Evolutionary conservation across 1,140 invertebrate species (phyloP), one percentile per base, ranked within the genome.

Genomic region (Portunus trituberculatus): DNA sequence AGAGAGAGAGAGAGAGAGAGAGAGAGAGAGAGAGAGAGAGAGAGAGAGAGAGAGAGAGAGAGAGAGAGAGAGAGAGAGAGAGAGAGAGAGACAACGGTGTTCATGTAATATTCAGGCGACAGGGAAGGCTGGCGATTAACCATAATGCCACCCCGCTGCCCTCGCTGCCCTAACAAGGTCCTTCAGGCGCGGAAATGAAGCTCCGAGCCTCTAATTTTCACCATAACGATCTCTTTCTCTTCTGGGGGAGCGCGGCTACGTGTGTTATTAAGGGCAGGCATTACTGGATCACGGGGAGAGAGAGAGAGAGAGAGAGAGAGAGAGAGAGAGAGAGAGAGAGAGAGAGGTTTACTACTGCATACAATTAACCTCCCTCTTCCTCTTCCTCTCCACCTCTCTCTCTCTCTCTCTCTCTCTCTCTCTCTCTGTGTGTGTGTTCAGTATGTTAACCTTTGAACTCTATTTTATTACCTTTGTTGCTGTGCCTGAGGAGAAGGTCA

Each of bases 211-310:
- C 67, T 76, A 76, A 76, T 76, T 76, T 76, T 76, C 67, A 25
- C 67, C 67, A 76, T 76, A 76, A 76, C n/a, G 67, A 76, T 76
- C 67, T n/a, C 67, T 76, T 76, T 76, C 67, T 76, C 67, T 76
- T 76, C 67, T 76, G 67, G n/a, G n/a, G 67, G 67, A 20, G 20
- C 67, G 67, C 67, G 6, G 25, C 67, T 76, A 7, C 67, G 67
- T 25, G 67, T 76, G 67, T 76, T 76, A 76, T 76, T 76, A 76
- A 76, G 67, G 67, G 52, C 10, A 59, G 67, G 25, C 67, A 76
- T 76, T 76, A 76, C 67, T n/a, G 67, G 67, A 76, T 76, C 67
- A 76, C 67, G 25, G 20, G 20, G 67, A 20, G 52, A 12, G 20
- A 20, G 12, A 12, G 52, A 20, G 52, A 16, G 12, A 59, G 20